Evolutionary conservation across 2,797 vertebrate species (phyloP), one percentile per base, ranked within the genome.

Genomic region (Phrynocephalus forsythii): DNA sequence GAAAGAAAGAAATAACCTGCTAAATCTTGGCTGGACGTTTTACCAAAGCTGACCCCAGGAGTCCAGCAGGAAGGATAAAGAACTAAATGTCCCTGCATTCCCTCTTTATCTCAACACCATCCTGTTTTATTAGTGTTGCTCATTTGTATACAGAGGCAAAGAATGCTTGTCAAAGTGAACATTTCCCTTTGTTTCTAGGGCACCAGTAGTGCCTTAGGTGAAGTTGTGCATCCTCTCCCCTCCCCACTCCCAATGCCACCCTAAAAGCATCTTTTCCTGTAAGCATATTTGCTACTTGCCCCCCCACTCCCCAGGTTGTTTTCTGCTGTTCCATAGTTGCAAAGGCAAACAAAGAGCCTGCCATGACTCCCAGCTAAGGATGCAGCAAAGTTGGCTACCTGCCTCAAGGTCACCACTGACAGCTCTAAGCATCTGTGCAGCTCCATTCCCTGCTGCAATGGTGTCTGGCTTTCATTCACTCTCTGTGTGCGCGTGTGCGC

Each of bases 381-480:
- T 72, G 82, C 68, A 66, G 76, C 30, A n/a, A 63, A 84, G 15
- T 79, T 88, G 83, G 82, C 82, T 84, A 1, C 5, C 6, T n/a
- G n/a, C 77, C 78, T 84, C 87, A 84, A 75, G 68, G 83, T 88
- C 83, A 76, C 78, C 87, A 85, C 71, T 81, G 79, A 56, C 83
- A 38, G 71, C 44, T 76, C 83, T 77, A 85, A 85, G 69, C 63
- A 85, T 88, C 69, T 85, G 83, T 82, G 71, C 48, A 68, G 18
- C 69, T 73, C 83, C 87, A 28, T 50, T 88, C 78, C 78, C n/a
- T 87, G 26, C 48, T 76, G 87, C 83, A 76, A 71, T 38, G 60
- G 30, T 30, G 78, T 56, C 30, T 85, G 83, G 87, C 71, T 82
- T 60, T 85, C 33, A 28, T 22, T 85, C 78, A 44, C 66, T 50